Percentiles rank a stretch among this genome's conserved stretches.
Evolutionary conservation across 30 jellyfish, hydroid and myxozoan genomes (phyloP).

Genomic region (Catostylus mosaicus): DNA sequence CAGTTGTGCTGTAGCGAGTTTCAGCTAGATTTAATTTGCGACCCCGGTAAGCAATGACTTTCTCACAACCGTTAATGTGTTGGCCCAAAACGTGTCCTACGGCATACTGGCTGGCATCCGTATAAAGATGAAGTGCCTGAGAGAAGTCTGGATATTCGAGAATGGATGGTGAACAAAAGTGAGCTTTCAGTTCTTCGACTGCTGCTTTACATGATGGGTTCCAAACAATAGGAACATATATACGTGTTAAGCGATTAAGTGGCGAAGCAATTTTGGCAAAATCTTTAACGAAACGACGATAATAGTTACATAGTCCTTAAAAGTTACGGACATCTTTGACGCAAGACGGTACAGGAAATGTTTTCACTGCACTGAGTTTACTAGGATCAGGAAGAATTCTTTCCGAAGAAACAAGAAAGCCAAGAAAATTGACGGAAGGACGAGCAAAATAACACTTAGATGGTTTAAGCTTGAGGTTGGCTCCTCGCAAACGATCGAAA

Average conservation of each 20-base stretch:
- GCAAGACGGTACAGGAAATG: conserved; percentile 1
- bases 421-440: too few species aligned
- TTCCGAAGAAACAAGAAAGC: too few species aligned
- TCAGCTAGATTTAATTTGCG: conserved; percentile 48
- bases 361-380: neutral
- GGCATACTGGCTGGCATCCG: too few species aligned
- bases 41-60: conserved; percentile 27
- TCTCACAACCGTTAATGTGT: conserved; percentile 4
- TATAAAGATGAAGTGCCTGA: too few species aligned
- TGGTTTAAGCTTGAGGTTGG: too few species aligned
- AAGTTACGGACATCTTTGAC: neutral
- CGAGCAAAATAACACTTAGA: too few species aligned
- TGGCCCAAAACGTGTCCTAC: conserved; percentile 39
- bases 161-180: conserved; percentile 2
- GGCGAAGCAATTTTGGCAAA: conserved; percentile 62
- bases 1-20: conserved; percentile 49
- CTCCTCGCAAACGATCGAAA: too few species aligned
- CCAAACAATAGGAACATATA: conserved; percentile 24
- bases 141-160: too few species aligned
- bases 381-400: too few species aligned
- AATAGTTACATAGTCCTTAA: conserved; percentile 12
- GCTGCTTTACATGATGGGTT: conserved; percentile 15
- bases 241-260: conserved; percentile 16
- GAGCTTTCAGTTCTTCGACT: conserved; percentile 1
- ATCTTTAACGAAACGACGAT: conserved; percentile 30